These are phyloP conservation scores for Dipodomys stephensi DNA, from an alignment of 2,113 vertebrate genomes.

Conservation along the genomic window DNA sequence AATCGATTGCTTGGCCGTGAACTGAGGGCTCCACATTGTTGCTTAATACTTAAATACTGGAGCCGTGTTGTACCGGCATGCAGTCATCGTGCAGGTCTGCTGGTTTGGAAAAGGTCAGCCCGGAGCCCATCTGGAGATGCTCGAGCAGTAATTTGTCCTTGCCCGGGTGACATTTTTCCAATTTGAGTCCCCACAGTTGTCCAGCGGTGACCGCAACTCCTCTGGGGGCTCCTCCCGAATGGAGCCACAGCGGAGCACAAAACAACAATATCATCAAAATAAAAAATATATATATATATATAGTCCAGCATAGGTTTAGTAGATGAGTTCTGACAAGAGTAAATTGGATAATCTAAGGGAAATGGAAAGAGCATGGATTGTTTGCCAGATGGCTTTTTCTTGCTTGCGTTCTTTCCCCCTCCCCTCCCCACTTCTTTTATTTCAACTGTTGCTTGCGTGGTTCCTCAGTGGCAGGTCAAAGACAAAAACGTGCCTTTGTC, in stretches of 20 bases:
- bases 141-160: constrained; percentile 58
- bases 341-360: constrained; percentile 73
- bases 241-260: constrained; percentile 50
- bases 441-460: neutral
- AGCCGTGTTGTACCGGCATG: neutral
- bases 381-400: constrained; percentile 44
- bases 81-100: neutral
- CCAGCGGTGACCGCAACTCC: constrained; percentile 36
- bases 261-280: constrained; percentile 73
- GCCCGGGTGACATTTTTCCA: constrained; percentile 72
- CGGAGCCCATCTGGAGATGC: neutral
- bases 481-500: constrained; percentile 13
- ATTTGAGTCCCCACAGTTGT: constrained; percentile 64
- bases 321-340: constrained; percentile 76
- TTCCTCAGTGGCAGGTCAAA: constrained; percentile 44
- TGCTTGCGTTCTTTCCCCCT: no score
- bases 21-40: neutral
- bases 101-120: constrained; percentile 53
- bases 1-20: neutral
- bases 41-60: neutral
- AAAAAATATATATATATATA: constrained; percentile 18
- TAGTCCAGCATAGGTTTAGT: constrained; percentile 37
- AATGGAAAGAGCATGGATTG: constrained; percentile 8
- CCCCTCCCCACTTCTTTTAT: no score
- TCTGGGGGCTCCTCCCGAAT: neutral